Percentiles rank a stretch among this genome's conserved stretches.
These are phyloP conservation scores for Aelia acuminata DNA, from an alignment of 2,888 invertebrate genomes.

Conservation along the genomic window DNA sequence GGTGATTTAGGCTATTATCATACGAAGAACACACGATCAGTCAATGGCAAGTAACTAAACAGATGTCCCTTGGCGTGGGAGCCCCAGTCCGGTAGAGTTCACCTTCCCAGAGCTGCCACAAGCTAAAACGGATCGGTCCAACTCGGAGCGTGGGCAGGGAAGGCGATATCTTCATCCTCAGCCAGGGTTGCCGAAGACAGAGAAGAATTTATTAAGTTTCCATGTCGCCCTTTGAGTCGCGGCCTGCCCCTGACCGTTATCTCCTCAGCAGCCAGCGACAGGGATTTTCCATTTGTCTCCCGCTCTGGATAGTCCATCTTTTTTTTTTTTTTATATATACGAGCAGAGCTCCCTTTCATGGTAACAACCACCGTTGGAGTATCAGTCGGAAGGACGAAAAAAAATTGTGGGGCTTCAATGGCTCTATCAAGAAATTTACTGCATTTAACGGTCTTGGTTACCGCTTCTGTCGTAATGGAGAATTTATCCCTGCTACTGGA, in stretches of 20 bases:
- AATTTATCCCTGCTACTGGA: not conserved
- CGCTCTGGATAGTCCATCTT: constrained; percentile 36
- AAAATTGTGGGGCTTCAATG: constrained; percentile 50
- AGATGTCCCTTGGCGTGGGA: not conserved
- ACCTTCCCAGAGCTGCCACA: constrained; percentile 25
- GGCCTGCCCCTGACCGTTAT: constrained; percentile 48
- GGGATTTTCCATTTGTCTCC: constrained; percentile 54
- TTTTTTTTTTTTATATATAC: constrained; percentile 1
- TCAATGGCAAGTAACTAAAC: not conserved
- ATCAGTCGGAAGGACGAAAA: constrained; percentile 29
- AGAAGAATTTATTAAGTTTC: constrained; percentile 56
- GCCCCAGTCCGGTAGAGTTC: not conserved
- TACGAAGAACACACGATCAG: not conserved
- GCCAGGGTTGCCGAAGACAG: constrained; percentile 18
- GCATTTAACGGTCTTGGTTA: not conserved
- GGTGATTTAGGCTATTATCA: not conserved
- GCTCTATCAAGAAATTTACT: constrained; percentile 52
- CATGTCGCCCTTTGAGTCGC: constrained; percentile 53
- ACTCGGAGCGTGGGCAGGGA: not conserved
- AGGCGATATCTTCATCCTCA: constrained; percentile 42
- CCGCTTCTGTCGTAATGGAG: not conserved
- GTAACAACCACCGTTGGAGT: not conserved
- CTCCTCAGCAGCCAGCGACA: constrained; percentile 45
- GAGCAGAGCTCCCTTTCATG: constrained; percentile 16
- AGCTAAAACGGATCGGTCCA: constrained; percentile 16